Evolutionary conservation across 2,797 vertebrate genomes (phyloP), one percentile per base, ranked within the genome.

Genomic region (Acanthopagrus latus): DNA sequence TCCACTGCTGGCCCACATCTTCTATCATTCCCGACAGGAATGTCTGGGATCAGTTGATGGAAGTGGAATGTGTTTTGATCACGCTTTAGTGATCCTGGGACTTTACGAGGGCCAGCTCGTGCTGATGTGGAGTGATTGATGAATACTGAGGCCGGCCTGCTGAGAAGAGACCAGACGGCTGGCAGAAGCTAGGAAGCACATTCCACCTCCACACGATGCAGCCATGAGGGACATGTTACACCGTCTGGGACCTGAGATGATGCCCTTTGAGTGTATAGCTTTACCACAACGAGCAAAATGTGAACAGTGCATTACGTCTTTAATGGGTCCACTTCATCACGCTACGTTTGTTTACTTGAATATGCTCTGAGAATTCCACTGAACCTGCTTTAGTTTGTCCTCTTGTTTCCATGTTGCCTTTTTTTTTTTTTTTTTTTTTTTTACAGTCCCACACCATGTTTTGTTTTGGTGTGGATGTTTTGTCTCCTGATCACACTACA

Each of bases 311-410:
- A 52, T 76, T 67, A n/a, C 65, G 64, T 77, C 55, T 64, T 80
- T 44, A 59, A 9, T 41, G 78, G 78, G 78, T 89, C 84, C 86
- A 83, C 58, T 64, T 80, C 79, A 68, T 81, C 57, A 69, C 52
- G 27, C 70, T 84, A 75, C 46, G 20, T 82, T 75, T 73, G 65
- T 94, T 89, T 90, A 93, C 91, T 93, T 94, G 91, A 92, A 92
- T 70, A 86, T 78, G 77, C 76, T 88, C 86, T 85, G 78, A 90
- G 67, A 78, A 80, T 82, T 91, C 81, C 87, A 89, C 89, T 91
- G 85, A 92, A 86, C 78, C 43, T 74, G 75, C 75, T 85, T 79
- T 64, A 64, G 67, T 85, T 76, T 84, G 27, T 82, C 46, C 71
- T 71, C 68, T 85, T 73, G 54, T 82, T 82, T 83, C 74, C 56